Conservation (phyloP, 2,113 vertebrate species). For the Stigmatopora nigra region DNA sequence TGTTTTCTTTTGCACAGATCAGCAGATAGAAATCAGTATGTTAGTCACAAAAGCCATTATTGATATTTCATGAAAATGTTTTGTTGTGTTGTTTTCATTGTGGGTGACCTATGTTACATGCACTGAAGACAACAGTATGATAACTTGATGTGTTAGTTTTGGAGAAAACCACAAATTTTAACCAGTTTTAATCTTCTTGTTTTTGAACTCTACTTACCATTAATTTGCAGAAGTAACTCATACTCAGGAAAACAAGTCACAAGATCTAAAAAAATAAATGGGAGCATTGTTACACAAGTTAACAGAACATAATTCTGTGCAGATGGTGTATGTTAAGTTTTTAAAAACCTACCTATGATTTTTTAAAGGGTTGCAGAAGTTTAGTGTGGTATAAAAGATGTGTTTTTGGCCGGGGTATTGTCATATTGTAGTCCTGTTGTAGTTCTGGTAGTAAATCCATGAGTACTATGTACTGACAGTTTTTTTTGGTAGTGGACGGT, state of each 20-base stretch:
- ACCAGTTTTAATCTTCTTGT: not conserved
- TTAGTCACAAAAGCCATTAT: not conserved
- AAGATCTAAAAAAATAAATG: constrained; percentile 20
- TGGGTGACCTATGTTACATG: too few species aligned
- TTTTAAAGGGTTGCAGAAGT: not conserved
- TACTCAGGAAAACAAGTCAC: constrained; percentile 25
- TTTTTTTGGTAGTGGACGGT: too few species aligned
- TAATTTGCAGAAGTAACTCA: not conserved
- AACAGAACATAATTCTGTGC: not conserved
- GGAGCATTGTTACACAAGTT: not conserved
- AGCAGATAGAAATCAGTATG: not conserved
- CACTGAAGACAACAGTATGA: too few species aligned
- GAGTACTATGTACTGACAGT: too few species aligned
- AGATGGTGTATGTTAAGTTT: not conserved
- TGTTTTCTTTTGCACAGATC: not conserved
- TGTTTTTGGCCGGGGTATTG: not conserved
- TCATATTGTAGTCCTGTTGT: not conserved
- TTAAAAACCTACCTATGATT: not conserved
- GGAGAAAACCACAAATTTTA: too few species aligned
- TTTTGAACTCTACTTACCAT: not conserved
- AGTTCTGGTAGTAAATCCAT: not conserved
- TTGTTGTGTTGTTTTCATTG: too few species aligned
- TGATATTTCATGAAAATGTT: not conserved
- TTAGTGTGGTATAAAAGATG: not conserved
- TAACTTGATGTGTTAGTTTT: too few species aligned